Percentiles rank a stretch among this genome's conserved stretches.
These are phyloP conservation scores for Zootermopsis nevadensis DNA, from an alignment of 2,888 invertebrate species.

Conservation along the genomic window DNA sequence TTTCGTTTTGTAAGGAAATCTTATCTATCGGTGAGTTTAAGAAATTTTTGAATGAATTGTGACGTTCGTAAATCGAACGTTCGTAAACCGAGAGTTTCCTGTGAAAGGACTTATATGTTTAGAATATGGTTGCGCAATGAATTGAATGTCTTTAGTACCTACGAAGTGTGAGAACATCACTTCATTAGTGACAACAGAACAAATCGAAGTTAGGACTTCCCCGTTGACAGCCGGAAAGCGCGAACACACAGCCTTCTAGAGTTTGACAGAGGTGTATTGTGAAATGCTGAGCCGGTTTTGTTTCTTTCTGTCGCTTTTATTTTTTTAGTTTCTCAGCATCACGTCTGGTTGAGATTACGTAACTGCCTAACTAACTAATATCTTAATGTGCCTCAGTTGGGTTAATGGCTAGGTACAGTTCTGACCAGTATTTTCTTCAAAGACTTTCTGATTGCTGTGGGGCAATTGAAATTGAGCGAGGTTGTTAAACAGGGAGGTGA, in stretches of 20 bases:
- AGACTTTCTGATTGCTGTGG: background rate
- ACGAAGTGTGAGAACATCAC: no score
- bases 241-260: background rate
- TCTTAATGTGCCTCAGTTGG: slow-evolving; percentile 40
- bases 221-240: no score
- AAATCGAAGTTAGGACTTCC: no score
- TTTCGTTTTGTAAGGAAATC: no score
- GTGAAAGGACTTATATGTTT: no score
- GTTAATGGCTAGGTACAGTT: slow-evolving; percentile 39
- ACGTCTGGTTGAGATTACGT: slow-evolving; percentile 39
- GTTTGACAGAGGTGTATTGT: slow-evolving; percentile 7
- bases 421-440: slow-evolving; percentile 1
- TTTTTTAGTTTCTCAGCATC: slow-evolving; percentile 31
- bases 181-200: no score
- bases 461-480: background rate
- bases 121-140: no score
- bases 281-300: slow-evolving; percentile 7
- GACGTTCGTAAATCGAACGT: no score
- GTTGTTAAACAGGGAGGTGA: background rate
- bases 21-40: no score
- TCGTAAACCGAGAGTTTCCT: no score
- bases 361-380: slow-evolving; percentile 39
- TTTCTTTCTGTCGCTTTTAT: slow-evolving; percentile 20
- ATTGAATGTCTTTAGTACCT: no score
- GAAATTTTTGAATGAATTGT: no score